A percentile compares a stretch with the other conserved stretches of the same genome.
These are phyloP conservation scores for Zosterops lateralis DNA, from an alignment of 2,113 vertebrate genomes.

Conservation along the genomic window DNA sequence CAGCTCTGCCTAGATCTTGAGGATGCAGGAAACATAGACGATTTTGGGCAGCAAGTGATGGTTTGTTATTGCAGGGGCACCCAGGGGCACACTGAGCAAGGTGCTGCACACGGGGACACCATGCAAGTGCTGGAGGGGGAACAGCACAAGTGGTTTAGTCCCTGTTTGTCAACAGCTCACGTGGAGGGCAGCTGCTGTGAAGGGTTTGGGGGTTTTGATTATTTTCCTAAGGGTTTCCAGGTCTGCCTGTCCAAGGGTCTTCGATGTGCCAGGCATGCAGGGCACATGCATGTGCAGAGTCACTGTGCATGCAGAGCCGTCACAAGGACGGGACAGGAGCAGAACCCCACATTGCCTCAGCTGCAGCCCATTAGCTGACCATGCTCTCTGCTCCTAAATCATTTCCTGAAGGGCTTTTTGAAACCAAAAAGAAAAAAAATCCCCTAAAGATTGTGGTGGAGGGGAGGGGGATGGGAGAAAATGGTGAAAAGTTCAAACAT, in stretches of 20 bases:
- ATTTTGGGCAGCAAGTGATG: background rate
- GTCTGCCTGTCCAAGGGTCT: too few relatives aligned
- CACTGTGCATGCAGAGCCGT: fast-evolving
- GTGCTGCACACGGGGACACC: fast-evolving
- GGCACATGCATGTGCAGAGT: fast-evolving
- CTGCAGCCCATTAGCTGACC: conserved; percentile 69
- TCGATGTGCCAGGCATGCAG: background rate
- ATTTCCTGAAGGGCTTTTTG: conserved; percentile 69
- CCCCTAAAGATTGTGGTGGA: background rate
- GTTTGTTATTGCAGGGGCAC: background rate
- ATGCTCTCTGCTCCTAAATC: conserved; percentile 66
- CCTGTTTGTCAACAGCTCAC: background rate
- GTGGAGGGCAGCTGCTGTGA: background rate
- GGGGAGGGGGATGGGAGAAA: background rate
- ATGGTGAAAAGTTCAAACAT: conserved; percentile 41
- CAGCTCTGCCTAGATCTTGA: background rate
- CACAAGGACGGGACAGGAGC: conserved; percentile 14
- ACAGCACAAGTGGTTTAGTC: background rate
- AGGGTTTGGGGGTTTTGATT: background rate
- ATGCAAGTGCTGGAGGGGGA: background rate
- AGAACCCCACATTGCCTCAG: conserved; percentile 33
- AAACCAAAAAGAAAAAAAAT: conserved; percentile 1
- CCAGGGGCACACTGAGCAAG: background rate
- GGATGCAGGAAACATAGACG: background rate
- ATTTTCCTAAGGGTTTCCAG: background rate